A percentile compares a stretch with the other conserved stretches of the same genome.
These are phyloP conservation scores for Larimichthys crocea DNA, from an alignment of 2,113 vertebrate species.

Conservation along the genomic window DNA sequence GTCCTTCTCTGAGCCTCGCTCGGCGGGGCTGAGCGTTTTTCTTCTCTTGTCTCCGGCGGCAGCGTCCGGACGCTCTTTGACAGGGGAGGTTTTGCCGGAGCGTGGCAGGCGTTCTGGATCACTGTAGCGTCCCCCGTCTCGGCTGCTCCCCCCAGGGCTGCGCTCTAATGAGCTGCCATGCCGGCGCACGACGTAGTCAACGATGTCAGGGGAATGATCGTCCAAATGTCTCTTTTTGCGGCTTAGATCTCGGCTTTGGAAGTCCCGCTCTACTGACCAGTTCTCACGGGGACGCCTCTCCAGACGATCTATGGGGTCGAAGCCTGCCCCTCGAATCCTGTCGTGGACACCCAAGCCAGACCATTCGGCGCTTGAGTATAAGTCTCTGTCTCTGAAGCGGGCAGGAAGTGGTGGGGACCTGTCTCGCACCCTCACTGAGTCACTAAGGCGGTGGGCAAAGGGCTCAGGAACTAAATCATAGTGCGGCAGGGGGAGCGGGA, in stretches of 20 bases:
- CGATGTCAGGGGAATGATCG: conserved; percentile 91
- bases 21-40: conserved; percentile 60
- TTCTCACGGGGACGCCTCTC: conserved; percentile 88
- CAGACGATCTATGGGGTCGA: conserved; percentile 89
- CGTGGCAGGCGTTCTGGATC: conserved; percentile 89
- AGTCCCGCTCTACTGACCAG: conserved; percentile 90
- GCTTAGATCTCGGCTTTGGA: conserved; percentile 86
- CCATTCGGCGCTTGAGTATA: conserved; percentile 91
- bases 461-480: conserved; percentile 92
- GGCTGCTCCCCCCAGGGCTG: conserved; percentile 89
- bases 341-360: conserved; percentile 88
- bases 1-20: conserved; percentile 59
- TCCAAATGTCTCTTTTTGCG: conserved; percentile 90
- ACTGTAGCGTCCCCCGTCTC: conserved; percentile 87
- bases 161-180: conserved; percentile 90
- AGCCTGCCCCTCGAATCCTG: conserved; percentile 84
- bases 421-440: conserved; percentile 89
- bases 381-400: conserved; percentile 92
- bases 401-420: conserved; percentile 89
- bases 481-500: conserved; percentile 89
- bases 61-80: conserved; percentile 86
- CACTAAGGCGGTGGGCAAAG: conserved; percentile 90
- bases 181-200: conserved; percentile 87
- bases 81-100: conserved; percentile 87
- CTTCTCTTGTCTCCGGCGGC: conserved; percentile 86